Conservation (phyloP, 2,888 invertebrate species). For the Aphrophora alni region DNA sequence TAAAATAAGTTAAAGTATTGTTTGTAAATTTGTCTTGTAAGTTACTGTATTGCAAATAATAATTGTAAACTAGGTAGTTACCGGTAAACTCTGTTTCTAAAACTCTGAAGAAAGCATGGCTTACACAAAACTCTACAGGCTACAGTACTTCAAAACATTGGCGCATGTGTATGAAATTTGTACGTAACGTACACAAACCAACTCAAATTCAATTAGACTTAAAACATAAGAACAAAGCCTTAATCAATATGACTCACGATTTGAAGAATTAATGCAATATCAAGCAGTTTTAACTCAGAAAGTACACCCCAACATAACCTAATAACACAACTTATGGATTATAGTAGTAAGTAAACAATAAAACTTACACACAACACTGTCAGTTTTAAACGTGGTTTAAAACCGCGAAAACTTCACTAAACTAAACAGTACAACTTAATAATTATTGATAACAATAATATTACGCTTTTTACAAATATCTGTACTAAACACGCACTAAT, state of each 20-base stretch:
- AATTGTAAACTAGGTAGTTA: too few species aligned
- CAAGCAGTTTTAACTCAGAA: not conserved
- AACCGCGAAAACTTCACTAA: not conserved
- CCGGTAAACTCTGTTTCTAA: too few species aligned
- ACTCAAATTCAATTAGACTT: not conserved
- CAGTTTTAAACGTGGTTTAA: not conserved
- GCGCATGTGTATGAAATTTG: conserved; percentile 9
- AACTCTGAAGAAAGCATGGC: not conserved
- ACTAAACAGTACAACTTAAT: not conserved
- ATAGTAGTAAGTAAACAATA: not conserved
- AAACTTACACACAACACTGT: not conserved
- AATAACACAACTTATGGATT: not conserved
- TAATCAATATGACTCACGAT: not conserved
- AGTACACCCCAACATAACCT: not conserved
- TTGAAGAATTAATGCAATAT: not conserved
- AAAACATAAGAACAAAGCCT: not conserved
- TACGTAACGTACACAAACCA: not conserved
- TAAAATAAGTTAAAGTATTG: too few species aligned
- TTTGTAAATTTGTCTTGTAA: too few species aligned
- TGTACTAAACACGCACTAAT: conserved; percentile 23
- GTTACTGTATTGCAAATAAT: too few species aligned
- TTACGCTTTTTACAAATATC: not conserved
- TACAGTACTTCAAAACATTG: not conserved
- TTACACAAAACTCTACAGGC: not conserved
- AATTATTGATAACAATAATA: not conserved